Evolutionary conservation across 1,140 invertebrate species (phyloP), one percentile per base, ranked within the genome.

Genomic region (Ceratosolen solmsi): DNA sequence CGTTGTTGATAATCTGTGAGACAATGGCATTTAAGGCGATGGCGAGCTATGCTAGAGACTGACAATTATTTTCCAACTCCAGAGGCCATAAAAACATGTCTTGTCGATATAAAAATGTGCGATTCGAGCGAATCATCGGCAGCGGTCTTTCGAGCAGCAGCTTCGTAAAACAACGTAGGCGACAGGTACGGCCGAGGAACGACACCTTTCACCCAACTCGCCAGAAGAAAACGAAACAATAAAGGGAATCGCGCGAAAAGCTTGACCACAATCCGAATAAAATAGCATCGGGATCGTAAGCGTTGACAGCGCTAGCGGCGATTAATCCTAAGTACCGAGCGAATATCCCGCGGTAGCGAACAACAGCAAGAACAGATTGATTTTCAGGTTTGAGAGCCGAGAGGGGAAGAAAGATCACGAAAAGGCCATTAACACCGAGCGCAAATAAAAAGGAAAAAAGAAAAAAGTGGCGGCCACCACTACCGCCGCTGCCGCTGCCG

Each of bases 381-480:
- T 68, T 68, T 38, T 65, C 68, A 20, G 38, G n/a, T 68, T 38
- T n/a, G 25, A 20, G n/a, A 36, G 22, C 3, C 1, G 63, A 22
- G 38, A 7, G 0, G 0, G 25, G 1, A 15, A 38, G 9, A 51
- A 78, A 68, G 63, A 11, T 63, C 22, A 30, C 72, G 33, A 60
- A 38, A 41, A 82, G 80, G 80, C 74, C 74, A 49, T 82, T 78
- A 82, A 78, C 74, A 82, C 80, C 68, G 56, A 3, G 41, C 20
- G 49, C 30, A 5, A 73, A 63, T 63, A 54, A 63, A 63, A 63
- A 25, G n/a, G 2, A 63, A 27, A 5, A 63, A 30, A 30, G 8
- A 9, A 63, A 25, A 30, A n/a, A 30, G 25, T 20, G 30, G 17
- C n/a, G 9, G 30, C n/a, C n/a, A n/a, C n/a, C n/a, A n/a, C n/a